These are phyloP conservation scores for Semnopithecus entellus DNA, from an alignment of 2,113 vertebrate species.

Conservation along the genomic window DNA sequence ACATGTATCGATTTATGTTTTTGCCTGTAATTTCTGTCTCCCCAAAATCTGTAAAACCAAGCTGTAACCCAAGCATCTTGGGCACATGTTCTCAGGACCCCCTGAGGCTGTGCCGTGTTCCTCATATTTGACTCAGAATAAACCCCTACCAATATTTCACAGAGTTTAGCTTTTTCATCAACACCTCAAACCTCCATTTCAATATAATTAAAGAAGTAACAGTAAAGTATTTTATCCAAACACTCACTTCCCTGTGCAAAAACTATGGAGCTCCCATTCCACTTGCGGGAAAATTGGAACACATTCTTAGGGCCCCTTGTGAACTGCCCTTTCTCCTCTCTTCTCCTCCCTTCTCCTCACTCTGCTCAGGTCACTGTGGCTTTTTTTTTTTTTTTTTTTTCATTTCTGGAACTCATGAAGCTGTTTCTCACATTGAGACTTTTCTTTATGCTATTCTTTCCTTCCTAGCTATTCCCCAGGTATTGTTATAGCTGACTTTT, in stretches of 20 bases:
- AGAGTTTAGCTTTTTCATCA: no score
- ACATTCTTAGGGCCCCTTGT: background rate
- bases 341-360: fast-evolving
- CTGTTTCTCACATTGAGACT: background rate
- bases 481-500: background rate
- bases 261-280: no score
- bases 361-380: background rate
- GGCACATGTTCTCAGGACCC: no score
- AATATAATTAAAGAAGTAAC: background rate
- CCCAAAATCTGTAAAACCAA: no score
- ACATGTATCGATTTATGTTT: no score
- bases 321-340: no score
- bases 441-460: background rate
- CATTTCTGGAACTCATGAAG: background rate
- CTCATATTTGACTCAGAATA: no score
- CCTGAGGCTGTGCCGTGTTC: no score
- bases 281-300: background rate
- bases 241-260: background rate
- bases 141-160: no score
- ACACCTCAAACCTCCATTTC: background rate
- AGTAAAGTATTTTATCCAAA: background rate
- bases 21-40: no score
- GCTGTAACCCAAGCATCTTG: no score
- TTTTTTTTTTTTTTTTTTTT: no score
- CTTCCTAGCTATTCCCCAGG: background rate